Evolutionary conservation across 2,888 invertebrate genomes (phyloP).

Genomic region (Mesorhabditis sp.): DNA sequence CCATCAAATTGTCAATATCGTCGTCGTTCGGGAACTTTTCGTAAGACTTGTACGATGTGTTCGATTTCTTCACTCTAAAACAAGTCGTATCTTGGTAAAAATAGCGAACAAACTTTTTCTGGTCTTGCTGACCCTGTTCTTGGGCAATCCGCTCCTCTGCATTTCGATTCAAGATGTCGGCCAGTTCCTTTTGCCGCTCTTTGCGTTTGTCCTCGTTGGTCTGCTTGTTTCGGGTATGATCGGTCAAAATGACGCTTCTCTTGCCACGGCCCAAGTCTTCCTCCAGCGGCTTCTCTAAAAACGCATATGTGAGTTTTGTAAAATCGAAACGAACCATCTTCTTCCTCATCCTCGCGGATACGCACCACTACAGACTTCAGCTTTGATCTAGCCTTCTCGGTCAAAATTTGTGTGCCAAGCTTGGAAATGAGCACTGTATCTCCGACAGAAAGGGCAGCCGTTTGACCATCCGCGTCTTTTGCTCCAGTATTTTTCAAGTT

Average conservation of each 20-base stretch:
- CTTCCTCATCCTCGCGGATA: conserved; percentile 28
- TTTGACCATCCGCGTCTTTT: conserved; percentile 76
- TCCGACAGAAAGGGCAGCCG: conserved; percentile 87
- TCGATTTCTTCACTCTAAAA: conserved; percentile 70
- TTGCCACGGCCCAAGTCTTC: conserved; percentile 55
- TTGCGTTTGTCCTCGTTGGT: conserved; percentile 95
- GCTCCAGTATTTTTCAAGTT: conserved; percentile 79
- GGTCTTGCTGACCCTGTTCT: conserved; percentile 62
- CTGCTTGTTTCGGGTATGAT: conserved; percentile 68
- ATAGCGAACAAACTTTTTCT: conserved; percentile 21
- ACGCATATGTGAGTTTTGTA: no score
- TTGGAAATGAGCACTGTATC: conserved; percentile 82
- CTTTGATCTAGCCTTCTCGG: conserved; percentile 72
- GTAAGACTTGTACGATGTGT: conserved; percentile 85
- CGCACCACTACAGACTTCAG: conserved; percentile 42
- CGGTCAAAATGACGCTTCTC: conserved; percentile 55
- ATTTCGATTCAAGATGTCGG: conserved; percentile 81
- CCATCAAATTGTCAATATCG: conserved; percentile 85
- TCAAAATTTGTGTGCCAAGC: conserved; percentile 61
- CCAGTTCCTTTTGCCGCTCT: conserved; percentile 90
- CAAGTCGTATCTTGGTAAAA: background rate
- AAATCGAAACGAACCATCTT: background rate
- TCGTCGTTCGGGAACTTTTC: conserved; percentile 91
- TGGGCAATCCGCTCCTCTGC: conserved; percentile 87
- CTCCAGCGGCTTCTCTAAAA: background rate